Evolutionary conservation across 2,113 vertebrate species (phyloP), one percentile per base, ranked within the genome.

Genomic region (Sylvilagus bachmani): DNA sequence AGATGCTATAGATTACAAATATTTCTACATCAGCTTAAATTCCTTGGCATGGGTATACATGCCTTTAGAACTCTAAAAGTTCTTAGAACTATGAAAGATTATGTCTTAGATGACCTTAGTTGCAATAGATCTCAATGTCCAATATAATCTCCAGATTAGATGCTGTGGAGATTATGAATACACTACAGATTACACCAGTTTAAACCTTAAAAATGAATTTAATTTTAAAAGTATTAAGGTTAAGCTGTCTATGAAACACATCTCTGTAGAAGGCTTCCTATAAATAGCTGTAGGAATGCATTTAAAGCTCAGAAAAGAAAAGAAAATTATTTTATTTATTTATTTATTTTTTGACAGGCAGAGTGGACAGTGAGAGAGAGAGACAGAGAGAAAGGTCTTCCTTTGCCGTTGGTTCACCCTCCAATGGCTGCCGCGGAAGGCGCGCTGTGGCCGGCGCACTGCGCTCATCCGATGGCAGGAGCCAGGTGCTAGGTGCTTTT

Each of bases 151-250:
- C 33, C 85, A 22, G 16, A 44, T 89, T 81, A 38, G 17, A 82
- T 71, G 31, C 1, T 79, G 92, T 83, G 29, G 87, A 71, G 55
- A 49, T 86, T 78, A 64, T 67, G 19, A 92, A 71, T 7, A 91
- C 67, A 53, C n/a, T 53, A 85, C 6, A 12, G 5, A 85, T 31
- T 61, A 71, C 4, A 36, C 61, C 24, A 61, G 19, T 12, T 62
- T 89, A 79, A 77, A 61, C 16, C 71, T 82, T 51, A 80, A 86
- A 89, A 86, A 87, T 44, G 1, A 14, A 77, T 82, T 83, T 78
- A 93, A 85, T 79, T 73, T 86, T 86, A 74, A 93, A 80, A 10
- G 3, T 61, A 55, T 81, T 66, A 89, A 86, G 27, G 31, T 55
- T 86, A 29, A 75, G 7, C 29, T 90, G 4, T 86, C 69, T 80